A percentile compares a stretch with the other conserved stretches of the same genome.
These are phyloP conservation scores for Xenus cinereus DNA, from an alignment of 2,113 vertebrate genomes.

Conservation along the genomic window DNA sequence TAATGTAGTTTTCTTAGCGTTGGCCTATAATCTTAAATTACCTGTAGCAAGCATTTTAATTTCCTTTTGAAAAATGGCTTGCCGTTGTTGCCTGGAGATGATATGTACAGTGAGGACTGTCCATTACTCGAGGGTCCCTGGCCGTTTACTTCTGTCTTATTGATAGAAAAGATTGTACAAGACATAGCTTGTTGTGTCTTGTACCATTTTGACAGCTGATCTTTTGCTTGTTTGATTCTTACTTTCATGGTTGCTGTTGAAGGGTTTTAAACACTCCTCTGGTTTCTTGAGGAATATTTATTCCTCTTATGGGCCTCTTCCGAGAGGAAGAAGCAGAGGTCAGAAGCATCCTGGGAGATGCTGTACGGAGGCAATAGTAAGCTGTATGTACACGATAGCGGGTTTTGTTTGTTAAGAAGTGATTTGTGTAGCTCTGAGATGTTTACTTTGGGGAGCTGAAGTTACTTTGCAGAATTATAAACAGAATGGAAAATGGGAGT, in stretches of 20 bases:
- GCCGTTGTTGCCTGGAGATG: background rate
- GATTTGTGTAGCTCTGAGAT: background rate
- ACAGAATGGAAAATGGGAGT: background rate
- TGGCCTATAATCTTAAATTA: background rate
- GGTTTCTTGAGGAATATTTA: conserved; percentile 64
- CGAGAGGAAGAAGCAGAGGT: conserved; percentile 32
- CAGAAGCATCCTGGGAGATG: conserved; percentile 1
- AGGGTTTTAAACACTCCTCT: conserved; percentile 40
- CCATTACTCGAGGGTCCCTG: background rate
- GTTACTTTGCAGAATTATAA: background rate
- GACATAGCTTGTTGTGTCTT: background rate
- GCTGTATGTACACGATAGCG: background rate
- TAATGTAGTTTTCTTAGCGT: background rate
- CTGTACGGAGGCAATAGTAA: background rate
- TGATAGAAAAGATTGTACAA: background rate
- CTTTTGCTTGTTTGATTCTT: conserved; percentile 60
- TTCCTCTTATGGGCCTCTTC: conserved; percentile 46
- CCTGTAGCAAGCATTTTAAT: background rate
- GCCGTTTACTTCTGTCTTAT: background rate
- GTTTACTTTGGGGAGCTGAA: conserved; percentile 32
- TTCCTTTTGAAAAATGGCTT: background rate
- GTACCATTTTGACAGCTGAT: conserved; percentile 29
- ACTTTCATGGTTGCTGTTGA: conserved; percentile 54
- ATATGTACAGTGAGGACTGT: background rate
- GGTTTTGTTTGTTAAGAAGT: background rate